Evolutionary conservation across 1,140 invertebrate species (phyloP), one percentile per base, ranked within the genome.

Genomic region (Ditylenchus dipsaci): DNA sequence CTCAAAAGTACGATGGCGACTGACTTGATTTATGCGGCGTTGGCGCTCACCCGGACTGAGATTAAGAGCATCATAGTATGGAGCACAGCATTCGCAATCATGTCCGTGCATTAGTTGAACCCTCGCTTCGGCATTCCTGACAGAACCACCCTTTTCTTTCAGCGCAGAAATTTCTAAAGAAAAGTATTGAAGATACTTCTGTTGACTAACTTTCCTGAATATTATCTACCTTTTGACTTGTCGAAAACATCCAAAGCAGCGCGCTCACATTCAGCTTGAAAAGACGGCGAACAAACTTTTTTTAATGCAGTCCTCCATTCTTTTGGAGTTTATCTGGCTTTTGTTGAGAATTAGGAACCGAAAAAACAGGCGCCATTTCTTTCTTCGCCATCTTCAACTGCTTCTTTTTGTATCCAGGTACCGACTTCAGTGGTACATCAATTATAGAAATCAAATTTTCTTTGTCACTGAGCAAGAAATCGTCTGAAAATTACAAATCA

Each of bases 1-100:
- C 62, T 27, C n/a, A 19, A 64, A 47, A 8, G 17, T 38, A n/a
- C 62, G 27, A 64, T 64, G 62, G 9, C 62, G 27, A 38, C 29
- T 47, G 21, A 64, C 62, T 19, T 64, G 19, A 38, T 64, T 64
- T 1, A 64, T 53, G 3, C 62, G 17, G 8, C 30, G 19, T 38
- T 64, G 27, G 8, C 42, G 21, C 58, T 64, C 62, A 53, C 21
- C 29, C 7, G 62, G 21, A 19, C 26, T 47, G 21, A 64, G 45
- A 26, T 64, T 26, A 23, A 64, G 45, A 64, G 62, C 62, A 45
- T 64, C 42, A 27, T 64, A 64, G 58, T 64, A 64, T 8, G 27
- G 29, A 26, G 29, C 42, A 53, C 62, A 64, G 30, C 62, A 64
- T 21, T 53, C 17, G 58, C 62, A 64, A 56, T 64, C 62, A 53